Evolutionary conservation across 2,888 invertebrate species (phyloP).

Genomic region (Pocota personata): DNA sequence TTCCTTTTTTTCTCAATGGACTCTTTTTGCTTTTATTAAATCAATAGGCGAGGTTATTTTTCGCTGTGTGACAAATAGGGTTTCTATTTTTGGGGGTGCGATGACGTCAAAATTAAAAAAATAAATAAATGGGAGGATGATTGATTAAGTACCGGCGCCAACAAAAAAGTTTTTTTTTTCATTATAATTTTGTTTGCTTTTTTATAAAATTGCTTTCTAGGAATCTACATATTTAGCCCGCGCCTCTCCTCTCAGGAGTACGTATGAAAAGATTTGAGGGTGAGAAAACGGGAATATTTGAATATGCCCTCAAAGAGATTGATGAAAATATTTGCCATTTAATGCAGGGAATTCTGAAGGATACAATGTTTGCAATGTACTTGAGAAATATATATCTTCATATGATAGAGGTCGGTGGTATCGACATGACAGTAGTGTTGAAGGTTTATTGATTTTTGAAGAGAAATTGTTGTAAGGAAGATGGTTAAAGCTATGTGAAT

Average conservation of each 20-base stretch:
- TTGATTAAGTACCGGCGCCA: constrained; percentile 25
- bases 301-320: constrained; percentile 4
- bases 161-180: neutral
- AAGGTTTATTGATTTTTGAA: constrained; percentile 32
- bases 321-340: constrained; percentile 32
- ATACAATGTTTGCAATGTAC: constrained; percentile 52
- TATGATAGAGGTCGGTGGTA: neutral
- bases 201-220: neutral
- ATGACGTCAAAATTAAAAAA: constrained; percentile 10
- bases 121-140: neutral
- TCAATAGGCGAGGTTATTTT: neutral
- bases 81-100: neutral
- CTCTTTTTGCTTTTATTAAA: neutral
- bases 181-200: constrained; percentile 4
- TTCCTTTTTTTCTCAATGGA: neutral
- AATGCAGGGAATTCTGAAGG: constrained; percentile 29
- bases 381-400: constrained; percentile 30
- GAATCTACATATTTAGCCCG: neutral
- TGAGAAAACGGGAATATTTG: neutral
- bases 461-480: neutral
- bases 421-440: neutral
- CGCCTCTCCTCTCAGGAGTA: neutral
- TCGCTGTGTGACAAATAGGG: constrained; percentile 2
- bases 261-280: neutral
- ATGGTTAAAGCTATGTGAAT: neutral